Percentiles rank a stretch among this genome's conserved stretches.
Evolutionary conservation across 2,797 vertebrate genomes (phyloP).

Genomic region (Argyrosomus regius): DNA sequence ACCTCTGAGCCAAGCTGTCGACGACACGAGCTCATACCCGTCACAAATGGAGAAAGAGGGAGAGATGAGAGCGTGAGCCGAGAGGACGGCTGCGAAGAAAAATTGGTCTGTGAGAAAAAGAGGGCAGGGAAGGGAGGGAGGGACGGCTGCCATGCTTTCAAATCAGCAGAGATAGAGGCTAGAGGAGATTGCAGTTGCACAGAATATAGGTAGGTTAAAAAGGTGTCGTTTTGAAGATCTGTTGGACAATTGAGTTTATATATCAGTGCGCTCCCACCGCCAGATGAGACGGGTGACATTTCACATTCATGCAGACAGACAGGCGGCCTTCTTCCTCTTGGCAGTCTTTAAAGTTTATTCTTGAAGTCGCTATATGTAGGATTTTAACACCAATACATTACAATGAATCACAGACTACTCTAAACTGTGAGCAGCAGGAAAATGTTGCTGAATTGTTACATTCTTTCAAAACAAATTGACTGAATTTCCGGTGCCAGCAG

Average conservation of each 20-base stretch:
- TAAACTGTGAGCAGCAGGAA: neutral
- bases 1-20: slow-evolving; percentile 32
- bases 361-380: neutral
- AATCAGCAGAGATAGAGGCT: slow-evolving; percentile 40
- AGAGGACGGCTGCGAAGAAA: slow-evolving; percentile 2
- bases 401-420: neutral
- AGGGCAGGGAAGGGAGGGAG: neutral
- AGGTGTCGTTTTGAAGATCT: slow-evolving; percentile 42
- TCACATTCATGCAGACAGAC: slow-evolving; percentile 10
- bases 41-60: slow-evolving; percentile 32
- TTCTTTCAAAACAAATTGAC: neutral
- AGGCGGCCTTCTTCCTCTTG: neutral
- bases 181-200: slow-evolving; percentile 27
- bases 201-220: slow-evolving; percentile 13
- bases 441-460: neutral
- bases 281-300: slow-evolving; percentile 22
- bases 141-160: slow-evolving; percentile 21
- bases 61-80: slow-evolving; percentile 15
- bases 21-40: slow-evolving; percentile 27
- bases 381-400: neutral
- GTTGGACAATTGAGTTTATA: slow-evolving; percentile 2
- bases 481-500: neutral
- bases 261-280: slow-evolving; percentile 1
- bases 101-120: slow-evolving; percentile 16
- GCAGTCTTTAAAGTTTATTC: neutral